phyloP scores from a whole-genome alignment of 1,140 invertebrate species.

The Megalopta genalis region DNA sequence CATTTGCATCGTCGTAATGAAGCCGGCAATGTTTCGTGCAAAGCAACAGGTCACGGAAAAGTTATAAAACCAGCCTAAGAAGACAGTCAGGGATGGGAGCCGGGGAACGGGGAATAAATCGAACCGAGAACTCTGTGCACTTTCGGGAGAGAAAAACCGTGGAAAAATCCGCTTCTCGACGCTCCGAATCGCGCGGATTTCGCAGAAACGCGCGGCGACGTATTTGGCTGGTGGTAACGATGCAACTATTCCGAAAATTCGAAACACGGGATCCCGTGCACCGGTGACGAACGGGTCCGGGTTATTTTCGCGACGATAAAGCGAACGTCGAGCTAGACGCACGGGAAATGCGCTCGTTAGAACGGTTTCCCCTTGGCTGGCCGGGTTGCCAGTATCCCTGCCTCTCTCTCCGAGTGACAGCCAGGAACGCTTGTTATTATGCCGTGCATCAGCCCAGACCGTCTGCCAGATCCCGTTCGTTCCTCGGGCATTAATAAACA shows the following conservation, averaged over 20 bases:
- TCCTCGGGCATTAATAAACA: conserved; percentile 43
- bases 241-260: background rate
- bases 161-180: no score
- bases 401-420: conserved; percentile 12
- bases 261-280: background rate
- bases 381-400: conserved; percentile 9
- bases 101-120: no score
- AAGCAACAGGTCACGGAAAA: no score
- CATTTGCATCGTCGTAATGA: no score
- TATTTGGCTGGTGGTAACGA: no score
- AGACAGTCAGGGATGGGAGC: no score
- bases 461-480: conserved; percentile 20
- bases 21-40: no score
- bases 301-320: conserved; percentile 40
- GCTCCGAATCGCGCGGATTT: no score
- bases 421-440: conserved; percentile 42
- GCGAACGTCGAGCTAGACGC: conserved; percentile 27
- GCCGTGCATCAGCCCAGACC: conserved; percentile 8
- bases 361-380: conserved; percentile 42
- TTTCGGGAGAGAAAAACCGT: no score
- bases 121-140: no score
- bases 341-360: conserved; percentile 50
- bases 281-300: background rate
- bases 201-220: no score
- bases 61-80: no score